These are phyloP conservation scores for Drosophila pachea DNA, from an alignment of 1,140 invertebrate species.

Conservation along the genomic window DNA sequence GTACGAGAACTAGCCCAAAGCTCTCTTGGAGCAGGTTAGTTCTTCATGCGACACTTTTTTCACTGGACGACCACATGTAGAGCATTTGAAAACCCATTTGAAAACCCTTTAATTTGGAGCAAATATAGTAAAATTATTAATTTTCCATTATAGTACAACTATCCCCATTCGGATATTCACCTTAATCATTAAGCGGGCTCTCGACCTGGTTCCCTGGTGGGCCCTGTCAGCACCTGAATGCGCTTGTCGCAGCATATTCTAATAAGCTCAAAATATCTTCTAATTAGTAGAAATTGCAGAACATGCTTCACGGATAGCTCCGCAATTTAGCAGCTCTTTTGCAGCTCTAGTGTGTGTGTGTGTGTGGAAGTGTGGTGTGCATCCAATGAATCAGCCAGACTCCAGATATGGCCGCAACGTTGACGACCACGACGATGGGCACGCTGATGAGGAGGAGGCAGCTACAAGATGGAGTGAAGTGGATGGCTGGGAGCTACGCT, in stretches of 20 bases:
- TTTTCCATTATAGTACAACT: no score
- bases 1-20: conserved; percentile 4
- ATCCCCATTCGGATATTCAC: no score
- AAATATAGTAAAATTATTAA: no score
- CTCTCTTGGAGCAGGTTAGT: conserved; percentile 49
- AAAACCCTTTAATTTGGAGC: no score
- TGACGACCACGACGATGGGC: conserved; percentile 41
- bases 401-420: conserved; percentile 46
- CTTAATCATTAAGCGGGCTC: background rate
- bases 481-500: background rate
- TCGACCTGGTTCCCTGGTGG: conserved; percentile 9
- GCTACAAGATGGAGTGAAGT: conserved; percentile 60
- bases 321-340: conserved; percentile 25
- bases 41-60: conserved; percentile 1
- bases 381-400: conserved; percentile 37
- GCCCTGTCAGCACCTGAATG: conserved; percentile 22
- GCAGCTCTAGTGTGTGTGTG: background rate
- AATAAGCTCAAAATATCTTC: conserved; percentile 56
- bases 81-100: no score
- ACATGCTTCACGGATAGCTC: conserved; percentile 40
- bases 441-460: conserved; percentile 46
- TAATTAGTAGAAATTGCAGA: conserved; percentile 47
- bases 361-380: conserved; percentile 16
- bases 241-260: conserved; percentile 46
- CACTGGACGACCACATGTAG: no score